Evolutionary conservation across 2,888 invertebrate genomes (phyloP).

Genomic region (Phaonia tiefii): DNA sequence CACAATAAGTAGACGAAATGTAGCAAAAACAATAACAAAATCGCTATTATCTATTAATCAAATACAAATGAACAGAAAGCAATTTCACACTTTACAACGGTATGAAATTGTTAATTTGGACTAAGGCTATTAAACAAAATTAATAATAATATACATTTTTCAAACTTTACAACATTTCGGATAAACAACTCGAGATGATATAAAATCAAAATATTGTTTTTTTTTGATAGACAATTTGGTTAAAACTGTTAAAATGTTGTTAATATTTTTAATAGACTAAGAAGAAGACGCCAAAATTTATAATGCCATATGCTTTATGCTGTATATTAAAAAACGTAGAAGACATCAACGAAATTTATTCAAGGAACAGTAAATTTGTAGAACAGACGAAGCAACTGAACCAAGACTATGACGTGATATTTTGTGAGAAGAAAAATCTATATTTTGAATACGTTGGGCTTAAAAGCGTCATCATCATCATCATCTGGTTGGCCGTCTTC

Average conservation of each 20-base stretch:
- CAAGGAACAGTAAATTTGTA: too few species aligned
- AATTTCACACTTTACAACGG: conserved; percentile 48
- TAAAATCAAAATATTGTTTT: too few species aligned
- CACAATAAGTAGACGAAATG: too few species aligned
- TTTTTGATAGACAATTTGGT: background rate
- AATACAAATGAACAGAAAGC: conserved; percentile 12
- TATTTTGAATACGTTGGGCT: background rate
- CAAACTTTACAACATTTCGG: background rate
- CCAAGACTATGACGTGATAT: too few species aligned
- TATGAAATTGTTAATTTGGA: conserved; percentile 48
- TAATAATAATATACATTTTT: conserved; percentile 11
- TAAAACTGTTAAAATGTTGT: conserved; percentile 11
- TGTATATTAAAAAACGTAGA: conserved; percentile 21
- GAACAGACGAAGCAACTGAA: too few species aligned
- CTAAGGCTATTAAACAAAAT: conserved; percentile 4
- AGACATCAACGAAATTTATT: background rate
- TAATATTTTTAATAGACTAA: conserved; percentile 25
- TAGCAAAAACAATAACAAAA: too few species aligned
- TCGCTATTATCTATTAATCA: too few species aligned
- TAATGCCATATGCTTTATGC: conserved; percentile 1
- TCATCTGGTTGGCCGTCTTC: background rate
- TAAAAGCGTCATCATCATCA: background rate
- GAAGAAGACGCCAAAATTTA: background rate
- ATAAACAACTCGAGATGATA: background rate
- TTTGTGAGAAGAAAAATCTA: background rate